phyloP scores from a whole-genome alignment of 1,140 invertebrate species.

The Lucilia sericata region DNA sequence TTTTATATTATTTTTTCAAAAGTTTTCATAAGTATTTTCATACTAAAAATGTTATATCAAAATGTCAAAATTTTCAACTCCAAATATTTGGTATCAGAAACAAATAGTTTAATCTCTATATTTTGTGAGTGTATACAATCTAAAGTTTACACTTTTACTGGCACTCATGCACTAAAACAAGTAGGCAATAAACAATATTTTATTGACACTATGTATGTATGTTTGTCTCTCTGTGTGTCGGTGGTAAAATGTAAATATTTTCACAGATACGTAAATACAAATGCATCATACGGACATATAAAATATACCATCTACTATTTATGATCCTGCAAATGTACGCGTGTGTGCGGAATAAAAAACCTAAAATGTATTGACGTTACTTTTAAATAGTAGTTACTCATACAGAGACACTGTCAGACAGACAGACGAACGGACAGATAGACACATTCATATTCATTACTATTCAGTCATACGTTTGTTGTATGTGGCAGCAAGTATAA shows the following conservation, averaged over 20 bases:
- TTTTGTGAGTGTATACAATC: too few relatives aligned
- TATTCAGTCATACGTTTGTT: background rate
- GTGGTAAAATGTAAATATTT: background rate
- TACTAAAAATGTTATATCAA: too few relatives aligned
- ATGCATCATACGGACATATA: background rate
- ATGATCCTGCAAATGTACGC: background rate
- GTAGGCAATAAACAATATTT: constrained; percentile 43
- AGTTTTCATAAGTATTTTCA: too few relatives aligned
- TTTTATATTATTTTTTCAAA: too few relatives aligned
- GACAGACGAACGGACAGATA: background rate
- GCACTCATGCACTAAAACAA: constrained; percentile 6
- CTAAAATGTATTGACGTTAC: background rate
- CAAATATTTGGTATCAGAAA: too few relatives aligned
- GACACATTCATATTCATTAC: background rate
- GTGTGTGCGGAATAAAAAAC: background rate
- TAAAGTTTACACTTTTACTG: background rate
- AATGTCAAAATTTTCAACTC: too few relatives aligned
- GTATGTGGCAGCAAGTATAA: background rate
- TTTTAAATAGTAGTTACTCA: background rate
- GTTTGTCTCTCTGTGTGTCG: background rate
- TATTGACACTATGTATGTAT: constrained; percentile 35
- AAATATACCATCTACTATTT: too few relatives aligned
- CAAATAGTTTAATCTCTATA: too few relatives aligned
- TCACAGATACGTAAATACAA: background rate
- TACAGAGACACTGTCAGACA: background rate